A percentile compares a stretch with the other conserved stretches of the same genome.
These are phyloP conservation scores for Bombus terrestris DNA, from an alignment of 1,140 invertebrate genomes.

Conservation along the genomic window DNA sequence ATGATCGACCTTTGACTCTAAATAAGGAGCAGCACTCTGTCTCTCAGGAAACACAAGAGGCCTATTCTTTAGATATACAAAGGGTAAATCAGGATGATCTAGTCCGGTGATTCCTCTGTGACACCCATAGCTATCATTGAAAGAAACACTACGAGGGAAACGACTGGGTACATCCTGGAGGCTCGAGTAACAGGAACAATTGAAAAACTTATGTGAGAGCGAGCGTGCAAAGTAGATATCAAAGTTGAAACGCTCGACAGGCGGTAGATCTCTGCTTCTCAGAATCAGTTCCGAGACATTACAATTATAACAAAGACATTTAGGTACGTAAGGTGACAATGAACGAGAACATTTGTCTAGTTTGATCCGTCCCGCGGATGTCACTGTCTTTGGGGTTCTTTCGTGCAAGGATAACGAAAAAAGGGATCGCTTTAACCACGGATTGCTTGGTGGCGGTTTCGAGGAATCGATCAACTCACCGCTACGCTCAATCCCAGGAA, in stretches of 20 bases:
- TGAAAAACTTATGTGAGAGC: conserved; percentile 76
- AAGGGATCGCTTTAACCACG: neutral
- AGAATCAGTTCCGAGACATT: conserved; percentile 77
- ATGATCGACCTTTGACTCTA: neutral
- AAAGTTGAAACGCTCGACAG: conserved; percentile 75
- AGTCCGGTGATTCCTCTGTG: neutral
- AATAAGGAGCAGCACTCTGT: neutral
- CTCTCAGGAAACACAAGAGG: neutral
- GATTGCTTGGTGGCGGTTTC: neutral
- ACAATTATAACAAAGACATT: conserved; percentile 78
- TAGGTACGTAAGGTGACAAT: conserved; percentile 67
- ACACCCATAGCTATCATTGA: neutral
- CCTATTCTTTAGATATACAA: neutral
- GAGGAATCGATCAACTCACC: conserved; percentile 74
- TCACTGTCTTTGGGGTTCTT: neutral
- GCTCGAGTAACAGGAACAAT: conserved; percentile 73
- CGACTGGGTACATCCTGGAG: neutral
- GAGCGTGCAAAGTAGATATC: conserved; percentile 75
- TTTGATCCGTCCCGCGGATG: neutral
- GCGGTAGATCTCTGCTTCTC: conserved; percentile 72
- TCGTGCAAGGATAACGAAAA: conserved; percentile 24
- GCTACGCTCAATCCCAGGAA: conserved; percentile 71
- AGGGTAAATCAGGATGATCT: neutral
- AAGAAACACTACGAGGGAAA: conserved; percentile 14
- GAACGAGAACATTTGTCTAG: conserved; percentile 69